Evolutionary conservation across 2,888 invertebrate species (phyloP).

Genomic region (Nemapogon koenigi): DNA sequence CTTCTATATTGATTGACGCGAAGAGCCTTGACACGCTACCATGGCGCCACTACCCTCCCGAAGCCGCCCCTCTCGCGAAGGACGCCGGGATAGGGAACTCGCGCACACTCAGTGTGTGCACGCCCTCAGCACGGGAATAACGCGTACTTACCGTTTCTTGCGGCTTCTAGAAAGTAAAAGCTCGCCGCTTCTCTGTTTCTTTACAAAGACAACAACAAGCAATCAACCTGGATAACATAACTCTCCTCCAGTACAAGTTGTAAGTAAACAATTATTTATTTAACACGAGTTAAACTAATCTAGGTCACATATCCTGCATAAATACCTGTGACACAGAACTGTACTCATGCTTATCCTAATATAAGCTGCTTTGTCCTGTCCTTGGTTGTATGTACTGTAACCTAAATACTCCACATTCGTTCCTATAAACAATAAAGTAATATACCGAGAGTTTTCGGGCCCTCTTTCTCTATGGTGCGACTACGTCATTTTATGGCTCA

Average conservation of each 20-base stretch:
- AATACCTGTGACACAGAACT: too few species aligned
- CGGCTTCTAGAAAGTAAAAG: conserved; percentile 3
- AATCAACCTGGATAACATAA: conserved; percentile 45
- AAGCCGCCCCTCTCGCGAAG: conserved; percentile 56
- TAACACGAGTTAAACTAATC: too few species aligned
- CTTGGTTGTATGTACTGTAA: too few species aligned
- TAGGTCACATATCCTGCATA: too few species aligned
- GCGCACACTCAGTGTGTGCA: conserved; percentile 56
- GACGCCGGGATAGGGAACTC: conserved; percentile 57
- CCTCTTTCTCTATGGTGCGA: conserved; percentile 13
- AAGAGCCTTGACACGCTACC: conserved; percentile 42
- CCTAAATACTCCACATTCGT: too few species aligned
- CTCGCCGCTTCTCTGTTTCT: conserved; percentile 1
- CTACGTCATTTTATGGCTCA: conserved; percentile 18
- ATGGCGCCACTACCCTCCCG: conserved; percentile 41
- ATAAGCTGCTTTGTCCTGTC: too few species aligned
- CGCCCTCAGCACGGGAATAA: conserved; percentile 21
- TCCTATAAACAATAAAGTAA: too few species aligned
- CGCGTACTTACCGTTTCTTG: conserved; percentile 1
- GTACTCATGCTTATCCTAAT: too few species aligned
- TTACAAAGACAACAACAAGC: conserved; percentile 16
- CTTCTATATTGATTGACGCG: conserved; percentile 62
- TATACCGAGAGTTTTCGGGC: conserved; percentile 10
- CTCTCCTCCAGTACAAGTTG: conserved; percentile 28
- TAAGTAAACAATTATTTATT: conserved; percentile 31